A percentile compares a stretch with the other conserved stretches of the same genome.
phyloP scores from a whole-genome alignment of 2,113 vertebrate genomes.

The Acinonyx jubatus region DNA sequence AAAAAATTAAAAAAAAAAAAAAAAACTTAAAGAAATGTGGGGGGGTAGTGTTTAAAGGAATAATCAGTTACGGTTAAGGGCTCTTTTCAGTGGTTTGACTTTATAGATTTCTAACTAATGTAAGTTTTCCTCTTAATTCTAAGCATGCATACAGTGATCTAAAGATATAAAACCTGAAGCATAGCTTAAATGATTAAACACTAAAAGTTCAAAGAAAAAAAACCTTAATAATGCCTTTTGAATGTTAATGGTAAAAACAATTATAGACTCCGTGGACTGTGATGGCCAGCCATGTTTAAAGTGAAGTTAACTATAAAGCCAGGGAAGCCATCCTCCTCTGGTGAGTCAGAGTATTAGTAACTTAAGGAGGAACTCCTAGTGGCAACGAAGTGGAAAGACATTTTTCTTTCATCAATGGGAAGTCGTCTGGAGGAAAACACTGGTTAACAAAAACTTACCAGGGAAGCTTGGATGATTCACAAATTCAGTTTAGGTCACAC shows the following conservation, averaged over 20 bases:
- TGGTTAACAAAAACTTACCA: not conserved
- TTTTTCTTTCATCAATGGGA: not conserved
- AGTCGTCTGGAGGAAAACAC: not conserved
- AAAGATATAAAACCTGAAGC: slow-evolving; percentile 48
- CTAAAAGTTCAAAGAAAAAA: slow-evolving; percentile 43
- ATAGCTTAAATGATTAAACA: slow-evolving; percentile 51
- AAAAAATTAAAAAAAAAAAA: no score
- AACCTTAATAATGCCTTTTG: slow-evolving; percentile 46
- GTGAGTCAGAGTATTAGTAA: slow-evolving; percentile 48
- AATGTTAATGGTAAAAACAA: slow-evolving; percentile 56
- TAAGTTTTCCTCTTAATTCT: slow-evolving; percentile 23
- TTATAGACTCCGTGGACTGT: slow-evolving; percentile 11
- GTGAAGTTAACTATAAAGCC: slow-evolving; percentile 42
- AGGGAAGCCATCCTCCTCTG: not conserved
- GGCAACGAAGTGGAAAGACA: slow-evolving; percentile 20
- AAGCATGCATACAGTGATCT: slow-evolving; percentile 9
- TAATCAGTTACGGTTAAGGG: not conserved
- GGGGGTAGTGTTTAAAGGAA: not conserved
- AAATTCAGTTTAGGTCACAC: not conserved
- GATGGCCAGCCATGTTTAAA: slow-evolving; percentile 51
- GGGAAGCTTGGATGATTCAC: not conserved
- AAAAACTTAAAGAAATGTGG: slow-evolving; percentile 9
- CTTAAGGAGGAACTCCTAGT: slow-evolving; percentile 19
- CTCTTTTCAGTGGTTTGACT: slow-evolving; percentile 19
- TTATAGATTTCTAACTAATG: not conserved